These are phyloP conservation scores for Acromyrmex charruanus DNA, from an alignment of 1,140 invertebrate genomes.

Conservation along the genomic window DNA sequence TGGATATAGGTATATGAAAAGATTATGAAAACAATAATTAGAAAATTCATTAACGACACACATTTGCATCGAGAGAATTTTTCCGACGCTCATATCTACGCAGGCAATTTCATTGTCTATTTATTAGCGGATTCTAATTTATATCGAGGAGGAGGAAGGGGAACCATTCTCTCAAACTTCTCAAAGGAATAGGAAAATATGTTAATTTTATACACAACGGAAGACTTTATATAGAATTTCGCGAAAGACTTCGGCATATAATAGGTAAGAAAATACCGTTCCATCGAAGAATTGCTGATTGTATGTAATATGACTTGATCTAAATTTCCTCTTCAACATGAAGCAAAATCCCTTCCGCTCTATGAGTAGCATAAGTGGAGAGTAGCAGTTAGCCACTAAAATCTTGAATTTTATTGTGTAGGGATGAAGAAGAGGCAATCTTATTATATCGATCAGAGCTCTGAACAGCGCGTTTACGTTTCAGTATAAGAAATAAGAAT, in stretches of 20 bases:
- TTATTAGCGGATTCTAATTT: not conserved
- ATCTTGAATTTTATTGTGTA: too few relatives aligned
- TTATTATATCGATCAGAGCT: too few relatives aligned
- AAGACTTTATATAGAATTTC: not conserved
- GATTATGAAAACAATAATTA: not conserved
- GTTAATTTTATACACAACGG: conserved; percentile 15
- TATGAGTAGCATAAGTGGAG: too few relatives aligned
- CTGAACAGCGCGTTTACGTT: too few relatives aligned
- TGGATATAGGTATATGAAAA: not conserved
- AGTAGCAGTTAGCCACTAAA: too few relatives aligned
- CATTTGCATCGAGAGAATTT: conserved; percentile 12
- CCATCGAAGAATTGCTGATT: not conserved
- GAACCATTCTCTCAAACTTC: not conserved
- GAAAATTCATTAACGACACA: not conserved
- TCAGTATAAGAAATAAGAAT: too few relatives aligned
- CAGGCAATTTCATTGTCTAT: conserved; percentile 25
- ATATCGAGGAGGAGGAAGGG: conserved; percentile 1
- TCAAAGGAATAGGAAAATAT: conserved; percentile 32
- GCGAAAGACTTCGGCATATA: not conserved
- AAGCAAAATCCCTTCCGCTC: not conserved
- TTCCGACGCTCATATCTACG: not conserved
- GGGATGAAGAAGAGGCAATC: too few relatives aligned
- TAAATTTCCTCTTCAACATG: not conserved
- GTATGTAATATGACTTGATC: not conserved
- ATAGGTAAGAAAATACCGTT: not conserved